Evolutionary conservation across 1,140 invertebrate genomes (phyloP).

Genomic region (Cyrtorhinus lividipennis): DNA sequence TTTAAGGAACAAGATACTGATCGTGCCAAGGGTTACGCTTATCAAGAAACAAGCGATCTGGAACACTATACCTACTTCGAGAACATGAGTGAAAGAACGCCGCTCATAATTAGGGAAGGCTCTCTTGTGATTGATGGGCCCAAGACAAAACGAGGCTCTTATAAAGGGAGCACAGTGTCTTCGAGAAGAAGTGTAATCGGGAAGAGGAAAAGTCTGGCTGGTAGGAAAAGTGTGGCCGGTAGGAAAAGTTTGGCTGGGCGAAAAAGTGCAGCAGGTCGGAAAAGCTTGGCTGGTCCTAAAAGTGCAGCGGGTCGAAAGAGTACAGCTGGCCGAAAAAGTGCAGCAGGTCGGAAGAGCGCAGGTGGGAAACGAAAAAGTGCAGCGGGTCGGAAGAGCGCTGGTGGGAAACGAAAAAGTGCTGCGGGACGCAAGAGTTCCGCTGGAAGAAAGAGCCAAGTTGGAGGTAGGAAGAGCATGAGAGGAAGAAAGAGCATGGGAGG

Average conservation of each 20-base stretch:
- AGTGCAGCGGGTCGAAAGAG: conserved; percentile 19
- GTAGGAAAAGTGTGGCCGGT: neutral
- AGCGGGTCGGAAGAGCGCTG: conserved; percentile 12
- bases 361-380: conserved; percentile 15
- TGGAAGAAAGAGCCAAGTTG: conserved; percentile 11
- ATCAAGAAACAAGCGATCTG: neutral
- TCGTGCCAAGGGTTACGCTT: neutral
- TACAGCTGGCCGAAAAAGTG: conserved; percentile 15
- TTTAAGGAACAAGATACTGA: neutral
- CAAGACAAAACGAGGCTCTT: neutral
- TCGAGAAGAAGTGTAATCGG: neutral
- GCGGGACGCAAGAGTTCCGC: conserved; percentile 12
- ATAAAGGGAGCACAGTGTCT: neutral
- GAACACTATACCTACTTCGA: neutral
- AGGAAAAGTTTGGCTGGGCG: conserved; percentile 1
- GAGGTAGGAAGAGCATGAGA: neutral
- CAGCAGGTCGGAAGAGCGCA: conserved; percentile 12
- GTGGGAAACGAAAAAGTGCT: conserved; percentile 16
- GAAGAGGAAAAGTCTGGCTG: neutral
- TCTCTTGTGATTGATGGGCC: neutral
- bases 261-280: neutral
- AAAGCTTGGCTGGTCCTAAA: conserved; percentile 7
- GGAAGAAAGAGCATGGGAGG: neutral
- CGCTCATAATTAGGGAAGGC: neutral
- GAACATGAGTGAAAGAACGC: neutral